Percentiles rank a stretch among this genome's conserved stretches.
Conservation (phyloP, 2,888 invertebrate genomes). For the Bruchidius siliquastri region DNA sequence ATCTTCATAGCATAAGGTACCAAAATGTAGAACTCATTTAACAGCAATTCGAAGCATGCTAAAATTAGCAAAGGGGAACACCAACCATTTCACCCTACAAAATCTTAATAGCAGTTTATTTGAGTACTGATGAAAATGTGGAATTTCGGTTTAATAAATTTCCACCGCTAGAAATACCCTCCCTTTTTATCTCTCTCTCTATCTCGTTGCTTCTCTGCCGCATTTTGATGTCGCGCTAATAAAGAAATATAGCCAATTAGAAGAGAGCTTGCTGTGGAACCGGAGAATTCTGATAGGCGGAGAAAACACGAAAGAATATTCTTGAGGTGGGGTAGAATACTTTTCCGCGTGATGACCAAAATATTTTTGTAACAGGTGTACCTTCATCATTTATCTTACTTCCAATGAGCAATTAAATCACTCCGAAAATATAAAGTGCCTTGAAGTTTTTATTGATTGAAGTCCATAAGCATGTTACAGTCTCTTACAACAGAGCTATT, state of each 20-base stretch:
- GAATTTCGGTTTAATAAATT: slow-evolving; percentile 24
- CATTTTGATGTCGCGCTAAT: slow-evolving; percentile 28
- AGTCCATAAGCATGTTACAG: too few species aligned
- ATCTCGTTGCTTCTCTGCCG: slow-evolving; percentile 11
- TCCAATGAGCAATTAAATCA: too few species aligned
- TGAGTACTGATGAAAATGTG: slow-evolving; percentile 20
- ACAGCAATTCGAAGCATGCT: not conserved
- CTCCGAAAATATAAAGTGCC: too few species aligned
- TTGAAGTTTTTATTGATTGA: too few species aligned
- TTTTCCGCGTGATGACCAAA: not conserved
- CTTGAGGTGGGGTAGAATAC: not conserved
- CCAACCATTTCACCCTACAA: slow-evolving; percentile 7
- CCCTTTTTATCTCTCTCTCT: not conserved
- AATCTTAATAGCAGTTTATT: slow-evolving; percentile 18
- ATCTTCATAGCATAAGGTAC: not conserved
- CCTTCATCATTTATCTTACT: too few species aligned
- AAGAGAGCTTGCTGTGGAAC: slow-evolving; percentile 3
- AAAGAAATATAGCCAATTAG: slow-evolving; percentile 32
- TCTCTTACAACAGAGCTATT: too few species aligned
- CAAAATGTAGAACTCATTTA: not conserved
- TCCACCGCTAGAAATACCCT: slow-evolving; percentile 9
- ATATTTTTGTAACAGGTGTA: not conserved
- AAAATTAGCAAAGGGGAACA: not conserved
- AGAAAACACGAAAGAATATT: not conserved
- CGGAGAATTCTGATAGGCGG: not conserved